Conservation (phyloP, 2,797 vertebrate genomes). For the Chelonia mydas region DNA sequence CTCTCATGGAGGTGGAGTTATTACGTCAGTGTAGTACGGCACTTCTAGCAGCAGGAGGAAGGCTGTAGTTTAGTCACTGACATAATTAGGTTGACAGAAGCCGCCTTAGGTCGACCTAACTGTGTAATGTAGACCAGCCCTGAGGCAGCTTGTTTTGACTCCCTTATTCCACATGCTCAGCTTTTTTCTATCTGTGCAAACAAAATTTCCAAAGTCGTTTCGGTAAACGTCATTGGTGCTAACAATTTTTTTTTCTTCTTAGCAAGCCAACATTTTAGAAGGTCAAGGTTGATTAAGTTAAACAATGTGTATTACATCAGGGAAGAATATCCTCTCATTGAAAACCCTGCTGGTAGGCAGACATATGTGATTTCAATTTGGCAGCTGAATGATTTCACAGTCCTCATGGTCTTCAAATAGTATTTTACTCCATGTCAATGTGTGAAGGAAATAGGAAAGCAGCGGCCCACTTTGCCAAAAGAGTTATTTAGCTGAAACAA, state of each 20-base stretch:
- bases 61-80: too few species aligned
- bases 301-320: constrained; percentile 32
- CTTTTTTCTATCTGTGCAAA: background rate
- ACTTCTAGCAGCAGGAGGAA: too few species aligned
- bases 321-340: background rate
- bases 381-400: background rate
- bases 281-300: background rate
- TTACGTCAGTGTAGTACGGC: too few species aligned
- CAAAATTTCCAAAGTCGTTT: constrained; percentile 41
- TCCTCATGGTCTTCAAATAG: background rate
- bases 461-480: background rate
- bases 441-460: background rate
- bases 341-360: constrained; percentile 16
- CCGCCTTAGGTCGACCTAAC: too few species aligned
- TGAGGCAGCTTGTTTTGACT: constrained; percentile 36
- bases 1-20: too few species aligned
- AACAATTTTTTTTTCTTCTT: constrained; percentile 7
- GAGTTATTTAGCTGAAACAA: background rate
- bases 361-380: background rate
- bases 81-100: too few species aligned
- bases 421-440: background rate
- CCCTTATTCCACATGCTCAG: background rate
- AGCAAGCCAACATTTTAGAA: constrained; percentile 13
- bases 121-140: too few species aligned
- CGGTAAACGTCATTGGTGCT: background rate